Conservation (phyloP, 1,140 invertebrate genomes). For the Calliphora vicina region DNA sequence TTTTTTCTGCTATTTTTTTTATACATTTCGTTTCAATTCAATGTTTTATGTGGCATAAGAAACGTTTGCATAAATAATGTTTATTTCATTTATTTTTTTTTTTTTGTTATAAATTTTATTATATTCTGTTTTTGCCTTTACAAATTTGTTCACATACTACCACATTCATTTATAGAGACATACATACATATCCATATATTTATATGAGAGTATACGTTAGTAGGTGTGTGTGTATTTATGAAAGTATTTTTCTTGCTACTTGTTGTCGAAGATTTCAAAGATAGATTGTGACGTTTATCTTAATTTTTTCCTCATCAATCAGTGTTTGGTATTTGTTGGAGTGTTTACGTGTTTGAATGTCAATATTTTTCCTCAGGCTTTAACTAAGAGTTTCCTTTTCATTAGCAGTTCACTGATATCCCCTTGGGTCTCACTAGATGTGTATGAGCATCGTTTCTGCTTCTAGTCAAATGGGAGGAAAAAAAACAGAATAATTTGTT, state of each 20-base stretch:
- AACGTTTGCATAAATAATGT: constrained; percentile 21
- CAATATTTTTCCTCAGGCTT: not conserved
- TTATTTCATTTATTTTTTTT: constrained; percentile 16
- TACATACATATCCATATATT: not conserved
- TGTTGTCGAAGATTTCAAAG: not conserved
- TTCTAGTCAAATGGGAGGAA: not conserved
- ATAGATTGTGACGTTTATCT: constrained; percentile 38
- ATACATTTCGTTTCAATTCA: not conserved
- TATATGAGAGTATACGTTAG: too few relatives aligned
- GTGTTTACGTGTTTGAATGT: constrained; percentile 43
- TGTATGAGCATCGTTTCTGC: too few relatives aligned
- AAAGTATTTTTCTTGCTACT: not conserved
- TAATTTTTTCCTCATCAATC: constrained; percentile 36
- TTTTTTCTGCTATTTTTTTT: not conserved
- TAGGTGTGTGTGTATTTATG: not conserved
- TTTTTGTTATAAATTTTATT: too few relatives aligned
- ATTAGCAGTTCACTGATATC: not conserved
- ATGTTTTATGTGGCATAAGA: not conserved
- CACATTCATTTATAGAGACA: not conserved
- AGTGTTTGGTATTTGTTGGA: constrained; percentile 58
- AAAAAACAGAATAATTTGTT: not conserved
- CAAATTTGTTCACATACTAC: not conserved
- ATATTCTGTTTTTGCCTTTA: too few relatives aligned
- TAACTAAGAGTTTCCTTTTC: constrained; percentile 13
- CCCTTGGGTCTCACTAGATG: not conserved